phyloP scores from a whole-genome alignment of 2,888 invertebrate genomes.

The Cephus nigrinus region DNA sequence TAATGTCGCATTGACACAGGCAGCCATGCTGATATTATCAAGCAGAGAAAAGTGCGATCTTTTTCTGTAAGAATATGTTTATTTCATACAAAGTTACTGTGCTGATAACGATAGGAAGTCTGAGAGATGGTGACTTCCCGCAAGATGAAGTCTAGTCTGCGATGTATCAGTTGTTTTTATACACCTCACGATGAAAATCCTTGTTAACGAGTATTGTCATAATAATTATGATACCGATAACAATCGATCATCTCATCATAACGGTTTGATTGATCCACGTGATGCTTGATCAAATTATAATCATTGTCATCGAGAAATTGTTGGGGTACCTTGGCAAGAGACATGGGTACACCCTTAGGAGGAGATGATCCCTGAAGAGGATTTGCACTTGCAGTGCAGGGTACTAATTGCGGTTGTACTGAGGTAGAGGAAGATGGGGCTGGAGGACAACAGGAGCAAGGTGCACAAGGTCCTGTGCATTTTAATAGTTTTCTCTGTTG shows the following conservation, averaged over 20 bases:
- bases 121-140: not conserved
- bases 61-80: constrained; percentile 34
- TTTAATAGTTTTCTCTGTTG: constrained; percentile 63
- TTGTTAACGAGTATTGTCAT: not conserved
- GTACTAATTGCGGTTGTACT: constrained; percentile 22
- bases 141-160: not conserved
- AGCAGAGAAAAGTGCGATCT: constrained; percentile 7
- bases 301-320: constrained; percentile 15
- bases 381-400: constrained; percentile 15
- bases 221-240: not conserved
- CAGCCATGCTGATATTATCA: not conserved
- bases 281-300: not conserved
- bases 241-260: not conserved
- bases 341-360: constrained; percentile 14
- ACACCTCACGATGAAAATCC: not conserved
- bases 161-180: not conserved
- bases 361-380: constrained; percentile 11
- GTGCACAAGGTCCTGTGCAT: constrained; percentile 56
- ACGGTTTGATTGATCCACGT: constrained; percentile 5
- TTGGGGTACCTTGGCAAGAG: constrained; percentile 40
- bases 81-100: constrained; percentile 32
- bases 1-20: constrained; percentile 26
- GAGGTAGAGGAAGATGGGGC: constrained; percentile 28
- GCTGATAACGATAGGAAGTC: not conserved
- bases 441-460: constrained; percentile 53